Conservation (phyloP, 2,888 invertebrate species). For the Tachina grossa region DNA sequence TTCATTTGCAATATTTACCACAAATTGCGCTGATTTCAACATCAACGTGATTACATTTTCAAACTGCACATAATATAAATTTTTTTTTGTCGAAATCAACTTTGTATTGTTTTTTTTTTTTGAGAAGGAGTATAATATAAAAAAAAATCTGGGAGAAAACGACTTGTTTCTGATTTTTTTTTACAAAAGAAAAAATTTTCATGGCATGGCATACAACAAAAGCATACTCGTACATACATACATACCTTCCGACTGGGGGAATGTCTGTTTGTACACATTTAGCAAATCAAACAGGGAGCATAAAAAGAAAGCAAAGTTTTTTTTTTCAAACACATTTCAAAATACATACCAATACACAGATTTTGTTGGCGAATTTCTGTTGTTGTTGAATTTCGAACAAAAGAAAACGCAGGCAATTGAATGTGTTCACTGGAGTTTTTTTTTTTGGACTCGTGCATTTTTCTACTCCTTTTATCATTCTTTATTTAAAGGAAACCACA, state of each 20-base stretch:
- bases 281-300: constrained; percentile 28
- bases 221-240: background rate
- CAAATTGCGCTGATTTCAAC: constrained; percentile 68
- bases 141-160: constrained; percentile 15
- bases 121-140: background rate
- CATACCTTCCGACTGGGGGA: background rate
- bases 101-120: background rate
- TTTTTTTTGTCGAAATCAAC: constrained; percentile 1
- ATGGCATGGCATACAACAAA: constrained; percentile 28
- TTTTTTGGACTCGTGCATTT: background rate
- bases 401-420: constrained; percentile 66
- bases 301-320: background rate
- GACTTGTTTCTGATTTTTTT: constrained; percentile 36
- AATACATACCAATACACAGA: constrained; percentile 7
- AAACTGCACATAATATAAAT: constrained; percentile 44
- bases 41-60: constrained; percentile 69
- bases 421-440: constrained; percentile 37
- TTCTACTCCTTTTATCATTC: constrained; percentile 38
- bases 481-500: constrained; percentile 58
- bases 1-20: constrained; percentile 65
- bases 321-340: background rate
- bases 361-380: constrained; percentile 30
- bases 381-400: constrained; percentile 59
- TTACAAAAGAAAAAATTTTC: constrained; percentile 20
- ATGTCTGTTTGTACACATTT: constrained; percentile 24